Base-by-base conservation (phyloP, 2,888 invertebrate genomes). In the Latheticus oryzae region DNA sequence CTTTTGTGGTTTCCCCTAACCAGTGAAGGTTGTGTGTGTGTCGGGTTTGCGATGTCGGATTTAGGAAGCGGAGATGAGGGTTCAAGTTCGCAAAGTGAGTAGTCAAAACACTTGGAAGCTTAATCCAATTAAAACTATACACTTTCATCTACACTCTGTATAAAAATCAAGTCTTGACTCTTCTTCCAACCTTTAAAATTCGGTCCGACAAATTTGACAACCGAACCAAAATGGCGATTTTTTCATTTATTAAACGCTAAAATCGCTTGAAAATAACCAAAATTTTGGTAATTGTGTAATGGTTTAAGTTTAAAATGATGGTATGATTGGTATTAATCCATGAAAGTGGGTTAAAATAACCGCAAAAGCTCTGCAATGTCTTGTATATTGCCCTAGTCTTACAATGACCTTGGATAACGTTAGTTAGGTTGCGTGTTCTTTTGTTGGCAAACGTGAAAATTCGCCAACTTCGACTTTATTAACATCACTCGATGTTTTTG, bases 41-140 rank as follows among this genome's bases (percentile, higher is more conserved):
- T 71, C 64, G 70, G 72, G 72, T 61, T 70, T 84, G 80, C 78
- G 78, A 88, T 88, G 88, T 88, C 88, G 84, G 88, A 88, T 85
- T 85, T 87, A 84, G 88, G 88, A 82, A 88, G 88, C 82, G 87
- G 87, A 79, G 88, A 88, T 85, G 88, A 88, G 81, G 88, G 87
- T 80, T 85, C 86, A 82, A 86, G 87, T 84, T 87, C 87, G 84
- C 87, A 88, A 86, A 88, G 88, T 88, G 85, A 84, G 87, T 87
- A 81, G 79, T 13, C 37, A 8, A n/a, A 37, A 7, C 24, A 17
- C 16, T 3, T 12, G n/a, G 17, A 23, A 19, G 8, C 17, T 23
- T 16, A 8, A 26, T 11, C 16, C 45, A 11, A n/a, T 12, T 5
- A 17, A 33, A 32, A 56, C 42, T 26, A 37, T 33, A 13, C 48